Evolutionary conservation across 2,113 vertebrate species (phyloP), one percentile per base, ranked within the genome.

Genomic region (Xenus cinereus): DNA sequence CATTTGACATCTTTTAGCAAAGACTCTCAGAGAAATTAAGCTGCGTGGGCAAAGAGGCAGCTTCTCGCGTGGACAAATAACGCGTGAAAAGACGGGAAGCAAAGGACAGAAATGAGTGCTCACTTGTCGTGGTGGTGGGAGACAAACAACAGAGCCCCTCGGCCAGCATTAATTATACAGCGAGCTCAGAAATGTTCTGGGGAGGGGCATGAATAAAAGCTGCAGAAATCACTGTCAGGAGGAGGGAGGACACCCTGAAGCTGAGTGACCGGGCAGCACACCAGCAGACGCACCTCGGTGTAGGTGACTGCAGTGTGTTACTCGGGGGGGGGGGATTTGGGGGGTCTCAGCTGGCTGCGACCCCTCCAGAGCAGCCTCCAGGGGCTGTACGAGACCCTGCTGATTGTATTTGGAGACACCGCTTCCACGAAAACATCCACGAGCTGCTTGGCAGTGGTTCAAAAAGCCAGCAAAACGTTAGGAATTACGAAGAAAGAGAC

Each of bases 351-450:
- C 43, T 85, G 85, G 54, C 74, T 81, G 10, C 41, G 63, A 21
- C 56, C 41, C 60, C 43, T 63, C 69, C 0, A 0, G 41, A 90
- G 37, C n/a, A 82, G 62, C 1, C 0, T 59, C 2, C 0, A 59
- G 51, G 54, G 64, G 50, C 33, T 84, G 64, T 74, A 45, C n/a
- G 37, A 74, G 64, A 35, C 6, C 9, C 59, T 78, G 84, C 64
- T 54, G 51, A 30, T 54, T 54, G 51, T 30, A 30, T 27, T 54
- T 54, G 28, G 51, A 30, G 27, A 54, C 51, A 54, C 28, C 8
- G 17, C 59, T 74, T 84, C 68, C 80, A 74, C 2, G 2, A 81
- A 86, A 94, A 57, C n/a, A 32, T 33, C 63, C 37, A 7, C 59
- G 46, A 1, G 2, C 59, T 76, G 24, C 79, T 92, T 85, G 66